phyloP scores from a whole-genome alignment of 2,113 vertebrate genomes.

The Bostrychus sinensis region DNA sequence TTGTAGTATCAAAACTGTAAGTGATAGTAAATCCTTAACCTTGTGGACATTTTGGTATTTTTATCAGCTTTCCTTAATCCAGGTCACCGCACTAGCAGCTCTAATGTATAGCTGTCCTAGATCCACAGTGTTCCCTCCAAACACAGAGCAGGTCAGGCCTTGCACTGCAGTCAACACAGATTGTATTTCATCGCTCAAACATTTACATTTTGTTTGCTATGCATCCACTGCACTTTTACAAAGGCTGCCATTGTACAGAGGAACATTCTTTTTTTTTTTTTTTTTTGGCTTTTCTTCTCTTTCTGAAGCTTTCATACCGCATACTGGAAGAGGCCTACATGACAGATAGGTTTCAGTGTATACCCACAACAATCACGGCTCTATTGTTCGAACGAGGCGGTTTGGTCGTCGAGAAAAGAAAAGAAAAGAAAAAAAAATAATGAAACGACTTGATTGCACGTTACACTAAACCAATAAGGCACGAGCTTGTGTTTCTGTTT shows the following conservation, averaged over 20 bases:
- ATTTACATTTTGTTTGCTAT: slow-evolving; percentile 69
- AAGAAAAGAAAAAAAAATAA: slow-evolving; percentile 29
- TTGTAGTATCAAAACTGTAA: too few relatives aligned
- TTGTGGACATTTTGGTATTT: too few relatives aligned
- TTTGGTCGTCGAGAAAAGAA: slow-evolving; percentile 59
- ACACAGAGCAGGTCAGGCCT: slow-evolving; percentile 53
- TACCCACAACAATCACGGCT: slow-evolving; percentile 55
- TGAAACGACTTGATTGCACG: slow-evolving; percentile 60
- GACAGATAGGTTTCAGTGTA: slow-evolving; percentile 62
- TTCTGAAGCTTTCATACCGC: slow-evolving; percentile 39
- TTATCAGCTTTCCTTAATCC: too few relatives aligned
- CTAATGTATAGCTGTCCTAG: slow-evolving; percentile 1
- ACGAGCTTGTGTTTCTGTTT: slow-evolving; percentile 42
- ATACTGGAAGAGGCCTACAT: slow-evolving; percentile 36
- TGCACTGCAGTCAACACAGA: slow-evolving; percentile 40
- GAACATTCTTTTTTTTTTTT: slow-evolving; percentile 53
- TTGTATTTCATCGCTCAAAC: slow-evolving; percentile 69
- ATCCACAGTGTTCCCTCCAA: slow-evolving; percentile 41
- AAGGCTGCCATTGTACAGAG: slow-evolving; percentile 65
- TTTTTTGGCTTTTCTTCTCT: slow-evolving; percentile 51
- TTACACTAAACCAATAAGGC: slow-evolving; percentile 56
- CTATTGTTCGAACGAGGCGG: slow-evolving; percentile 50
- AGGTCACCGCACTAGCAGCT: too few relatives aligned
- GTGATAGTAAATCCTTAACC: too few relatives aligned
- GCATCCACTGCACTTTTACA: slow-evolving; percentile 61